Conservation (phyloP, 2,113 vertebrate genomes). For the Condylura cristata region DNA sequence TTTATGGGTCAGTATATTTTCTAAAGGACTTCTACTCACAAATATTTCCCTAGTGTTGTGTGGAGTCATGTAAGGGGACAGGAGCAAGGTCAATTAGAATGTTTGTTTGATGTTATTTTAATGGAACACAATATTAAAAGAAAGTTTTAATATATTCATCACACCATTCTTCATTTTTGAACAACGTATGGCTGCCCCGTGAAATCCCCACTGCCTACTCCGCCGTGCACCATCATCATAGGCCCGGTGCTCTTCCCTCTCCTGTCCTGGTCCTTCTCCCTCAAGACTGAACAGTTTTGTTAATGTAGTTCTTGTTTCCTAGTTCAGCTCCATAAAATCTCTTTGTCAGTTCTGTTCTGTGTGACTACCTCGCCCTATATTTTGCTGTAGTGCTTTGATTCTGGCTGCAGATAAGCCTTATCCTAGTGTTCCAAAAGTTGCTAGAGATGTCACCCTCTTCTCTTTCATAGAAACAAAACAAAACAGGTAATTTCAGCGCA, state of each 20-base stretch:
- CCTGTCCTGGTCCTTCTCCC: too few species aligned
- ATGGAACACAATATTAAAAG: too few species aligned
- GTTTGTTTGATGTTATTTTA: not conserved
- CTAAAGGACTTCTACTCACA: not conserved
- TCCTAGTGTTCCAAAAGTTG: not conserved
- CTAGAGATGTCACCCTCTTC: not conserved
- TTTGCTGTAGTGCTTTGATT: not conserved
- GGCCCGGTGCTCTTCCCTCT: too few species aligned
- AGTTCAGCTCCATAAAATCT: not conserved
- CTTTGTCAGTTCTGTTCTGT: not conserved
- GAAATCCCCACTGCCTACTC: too few species aligned
- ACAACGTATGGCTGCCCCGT: too few species aligned
- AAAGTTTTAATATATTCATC: too few species aligned
- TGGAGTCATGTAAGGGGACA: not conserved
- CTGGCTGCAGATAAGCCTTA: not conserved
- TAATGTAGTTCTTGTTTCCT: not conserved
- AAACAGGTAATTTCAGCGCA: not conserved
- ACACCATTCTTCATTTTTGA: too few species aligned
- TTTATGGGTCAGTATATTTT: not conserved
- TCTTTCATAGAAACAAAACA: not conserved
- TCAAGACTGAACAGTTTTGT: too few species aligned
- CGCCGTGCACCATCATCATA: too few species aligned
- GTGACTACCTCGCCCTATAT: not conserved
- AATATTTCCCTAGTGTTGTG: not conserved
- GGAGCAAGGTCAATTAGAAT: not conserved